phyloP scores from a whole-genome alignment of 1,140 invertebrate species.

The Zaprionus lachaisei region DNA sequence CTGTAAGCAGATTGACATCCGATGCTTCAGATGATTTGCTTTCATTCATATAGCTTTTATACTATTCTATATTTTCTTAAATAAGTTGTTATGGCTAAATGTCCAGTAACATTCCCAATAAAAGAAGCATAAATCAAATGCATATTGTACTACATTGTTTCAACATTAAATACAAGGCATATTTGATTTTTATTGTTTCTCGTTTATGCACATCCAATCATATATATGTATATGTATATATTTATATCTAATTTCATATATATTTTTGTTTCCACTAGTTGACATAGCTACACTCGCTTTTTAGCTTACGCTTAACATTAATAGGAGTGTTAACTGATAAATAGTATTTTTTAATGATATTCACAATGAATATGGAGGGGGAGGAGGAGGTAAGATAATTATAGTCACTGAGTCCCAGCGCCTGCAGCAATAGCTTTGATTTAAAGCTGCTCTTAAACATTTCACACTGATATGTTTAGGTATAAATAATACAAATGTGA shows the following conservation, averaged over 20 bases:
- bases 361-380: conserved; percentile 33
- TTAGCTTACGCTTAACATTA: conserved; percentile 33
- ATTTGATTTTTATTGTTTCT: conserved; percentile 26
- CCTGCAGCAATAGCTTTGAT: conserved; percentile 47
- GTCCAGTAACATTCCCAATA: neutral
- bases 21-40: conserved; percentile 66
- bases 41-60: conserved; percentile 34
- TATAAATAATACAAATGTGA: conserved; percentile 39
- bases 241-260: conserved; percentile 34
- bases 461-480: conserved; percentile 64
- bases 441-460: conserved; percentile 35
- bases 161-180: conserved; percentile 21
- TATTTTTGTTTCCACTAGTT: conserved; percentile 38
- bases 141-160: neutral
- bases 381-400: conserved; percentile 1
- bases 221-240: conserved; percentile 16
- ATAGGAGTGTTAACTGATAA: conserved; percentile 30
- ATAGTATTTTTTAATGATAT: conserved; percentile 40
- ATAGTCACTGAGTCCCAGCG: conserved; percentile 15
- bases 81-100: conserved; percentile 5
- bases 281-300: conserved; percentile 50
- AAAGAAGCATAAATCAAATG: neutral
- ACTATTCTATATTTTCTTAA: neutral
- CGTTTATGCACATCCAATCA: conserved; percentile 18
- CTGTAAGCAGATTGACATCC: conserved; percentile 32